Base-by-base conservation (phyloP, 2,888 invertebrate species). In the Philereme vetulata region DNA sequence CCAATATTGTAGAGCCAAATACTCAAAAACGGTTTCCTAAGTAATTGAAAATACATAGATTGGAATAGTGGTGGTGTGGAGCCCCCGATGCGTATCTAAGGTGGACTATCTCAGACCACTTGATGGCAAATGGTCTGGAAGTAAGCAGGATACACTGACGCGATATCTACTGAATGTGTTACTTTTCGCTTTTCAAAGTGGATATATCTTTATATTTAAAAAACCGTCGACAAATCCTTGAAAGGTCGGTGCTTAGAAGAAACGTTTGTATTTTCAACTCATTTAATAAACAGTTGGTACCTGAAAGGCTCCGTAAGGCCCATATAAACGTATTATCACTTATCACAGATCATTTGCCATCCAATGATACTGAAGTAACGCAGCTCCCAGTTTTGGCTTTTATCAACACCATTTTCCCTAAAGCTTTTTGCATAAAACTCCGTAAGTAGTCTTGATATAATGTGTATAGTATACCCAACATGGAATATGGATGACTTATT, bases 31-130 rank as follows among this genome's bases (percentile, higher is more conserved):
- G 69, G 72, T 71, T 65, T 57, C 68, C 72, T 81, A 84, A 82
- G 82, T 86, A 84, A 87, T 86, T 84, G 83, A 79, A 85, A 82
- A 81, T 76, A 81, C 76, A 82, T 84, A 82, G 81, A 84, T 84
- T 81, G 82, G 74, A 76, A 76, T 74, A 77, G 77, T 58, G 69
- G 72, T 76, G 74, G 72, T 73, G 58, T 52, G 49, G 55, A 45
- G 71, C 70, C 78, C 76, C 68, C 78, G 84, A 84, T 86, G 80
- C 82, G 80, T 85, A 88, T 86, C 88, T 84, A 78, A 84, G 85
- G 88, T 86, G 81, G 88, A 87, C 89, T 90, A 90, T 90, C 86
- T 77, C 90, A 85, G 78, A 73, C 84, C 91, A 90, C 90, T 91
- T 90, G 89, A 75, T 74, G 73, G 81, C 84, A 86, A 91, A 91